These are phyloP conservation scores for Dermatemys mawii DNA, from an alignment of 2,113 vertebrate species.

Conservation along the genomic window DNA sequence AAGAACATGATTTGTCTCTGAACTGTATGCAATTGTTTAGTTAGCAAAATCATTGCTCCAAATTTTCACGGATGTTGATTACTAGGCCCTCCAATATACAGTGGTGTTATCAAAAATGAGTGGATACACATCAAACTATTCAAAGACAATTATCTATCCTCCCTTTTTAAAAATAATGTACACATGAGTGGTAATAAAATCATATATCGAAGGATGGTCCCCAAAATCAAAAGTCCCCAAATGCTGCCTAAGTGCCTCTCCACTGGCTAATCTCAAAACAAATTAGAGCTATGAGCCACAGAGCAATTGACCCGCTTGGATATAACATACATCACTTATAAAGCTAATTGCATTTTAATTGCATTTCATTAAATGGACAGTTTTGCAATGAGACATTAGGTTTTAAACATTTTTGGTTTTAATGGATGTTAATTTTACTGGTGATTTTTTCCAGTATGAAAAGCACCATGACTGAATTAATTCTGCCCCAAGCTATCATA, in stretches of 20 bases:
- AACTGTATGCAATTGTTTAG: not conserved
- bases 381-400: conserved; percentile 1
- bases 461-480: conserved; percentile 26
- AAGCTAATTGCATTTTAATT: conserved; percentile 45
- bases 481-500: conserved; percentile 26
- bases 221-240: not conserved
- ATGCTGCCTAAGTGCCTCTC: not conserved
- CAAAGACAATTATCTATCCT: not conserved
- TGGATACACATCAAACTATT: not conserved
- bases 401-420: conserved; percentile 50
- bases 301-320: conserved; percentile 48
- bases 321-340: conserved; percentile 41
- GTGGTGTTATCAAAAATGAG: not conserved
- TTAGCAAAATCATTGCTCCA: not conserved
- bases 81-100: not conserved
- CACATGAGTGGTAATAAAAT: not conserved
- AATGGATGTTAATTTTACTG: conserved; percentile 48
- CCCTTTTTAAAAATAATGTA: not conserved
- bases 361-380: not conserved
- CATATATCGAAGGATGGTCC: not conserved
- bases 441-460: conserved; percentile 14
- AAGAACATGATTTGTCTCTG: not conserved
- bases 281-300: conserved; percentile 20
- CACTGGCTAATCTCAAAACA: conserved; percentile 20
- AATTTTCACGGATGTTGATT: not conserved